Percentiles rank a stretch among this genome's conserved stretches.
Evolutionary conservation across 2,797 vertebrate species (phyloP).

Genomic region (Rhynchonycteris naso): DNA sequence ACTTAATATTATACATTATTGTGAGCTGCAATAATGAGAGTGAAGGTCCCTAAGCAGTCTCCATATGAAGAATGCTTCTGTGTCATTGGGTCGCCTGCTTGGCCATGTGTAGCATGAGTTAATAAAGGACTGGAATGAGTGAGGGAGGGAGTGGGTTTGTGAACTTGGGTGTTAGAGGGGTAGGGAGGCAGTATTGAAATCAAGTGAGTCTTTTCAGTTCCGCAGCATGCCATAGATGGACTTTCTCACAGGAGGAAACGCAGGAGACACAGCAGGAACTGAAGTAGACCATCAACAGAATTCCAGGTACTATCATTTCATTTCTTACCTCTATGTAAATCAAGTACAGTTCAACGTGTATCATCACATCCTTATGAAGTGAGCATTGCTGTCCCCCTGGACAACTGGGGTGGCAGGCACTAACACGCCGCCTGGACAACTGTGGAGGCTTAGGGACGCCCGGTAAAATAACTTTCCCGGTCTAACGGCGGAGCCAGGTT

Average conservation of each 20-base stretch:
- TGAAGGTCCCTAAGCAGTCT: not conserved
- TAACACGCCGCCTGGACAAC: not conserved
- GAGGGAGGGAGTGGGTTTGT: not conserved
- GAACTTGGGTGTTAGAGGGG: not conserved
- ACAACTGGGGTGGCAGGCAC: not conserved
- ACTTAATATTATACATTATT: not conserved
- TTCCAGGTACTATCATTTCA: not conserved
- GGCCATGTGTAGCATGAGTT: not conserved
- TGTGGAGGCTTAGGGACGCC: not conserved
- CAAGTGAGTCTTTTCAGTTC: not conserved
- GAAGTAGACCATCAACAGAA: not conserved
- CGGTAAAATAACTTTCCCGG: not conserved
- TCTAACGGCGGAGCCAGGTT: not conserved
- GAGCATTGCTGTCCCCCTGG: not conserved
- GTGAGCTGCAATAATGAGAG: not conserved
- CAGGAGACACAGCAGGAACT: not conserved
- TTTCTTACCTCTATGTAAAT: not conserved
- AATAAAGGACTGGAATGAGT: not conserved
- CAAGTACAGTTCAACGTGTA: not conserved
- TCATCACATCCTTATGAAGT: not conserved
- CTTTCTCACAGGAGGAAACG: not conserved
- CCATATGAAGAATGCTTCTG: not conserved
- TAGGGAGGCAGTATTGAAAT: not conserved
- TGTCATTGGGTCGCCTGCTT: not conserved
- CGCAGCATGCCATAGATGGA: not conserved